Evolutionary conservation across 53 echinoderm and acorn worm species (phyloP), one percentile per base, ranked within the genome.

Genomic region (Echinarachnius parma): DNA sequence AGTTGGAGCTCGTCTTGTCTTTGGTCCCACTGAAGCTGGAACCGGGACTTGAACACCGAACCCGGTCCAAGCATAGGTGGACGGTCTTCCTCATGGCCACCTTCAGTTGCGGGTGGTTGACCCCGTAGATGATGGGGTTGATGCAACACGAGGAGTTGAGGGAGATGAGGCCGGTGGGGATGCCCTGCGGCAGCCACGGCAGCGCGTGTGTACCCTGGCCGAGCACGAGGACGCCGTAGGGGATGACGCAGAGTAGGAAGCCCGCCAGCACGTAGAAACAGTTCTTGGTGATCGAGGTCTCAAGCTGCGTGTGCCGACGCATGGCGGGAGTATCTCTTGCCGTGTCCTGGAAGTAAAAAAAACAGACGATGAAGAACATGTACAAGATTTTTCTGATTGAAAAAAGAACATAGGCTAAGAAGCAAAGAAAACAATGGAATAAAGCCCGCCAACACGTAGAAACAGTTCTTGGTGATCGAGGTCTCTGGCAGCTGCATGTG

Each of bases 391-490:
- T n/a, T n/a, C n/a, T n/a, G n/a, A n/a, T n/a, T n/a, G n/a, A n/a
- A n/a, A n/a, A n/a, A n/a, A n/a, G n/a, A n/a, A n/a, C n/a, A n/a
- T n/a, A n/a, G n/a, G n/a, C n/a, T n/a, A n/a, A n/a, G n/a, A n/a
- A n/a, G n/a, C n/a, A n/a, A n/a, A n/a, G n/a, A n/a, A n/a, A n/a
- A n/a, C n/a, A n/a, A n/a, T n/a, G n/a, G n/a, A n/a, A n/a, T n/a
- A n/a, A 66, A 66, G 5, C 66, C 66, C 5, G 48, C 28, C 22
- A 66, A 27, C 28, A 66, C 66, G 31, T n/a, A 66, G 20, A 66
- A 66, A 21, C 66, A 66, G 66, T 66, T 66, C 66, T 66, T 46
- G 48, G 66, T 66, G 66, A 66, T 48, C 30, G 47, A 48, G n/a
- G 48, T 27, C 47, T 66, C 66, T 15, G n/a, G n/a, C n/a, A 66